These are phyloP conservation scores for Hydroisotoma schaefferi DNA, from an alignment of 2,888 invertebrate genomes.

Conservation along the genomic window DNA sequence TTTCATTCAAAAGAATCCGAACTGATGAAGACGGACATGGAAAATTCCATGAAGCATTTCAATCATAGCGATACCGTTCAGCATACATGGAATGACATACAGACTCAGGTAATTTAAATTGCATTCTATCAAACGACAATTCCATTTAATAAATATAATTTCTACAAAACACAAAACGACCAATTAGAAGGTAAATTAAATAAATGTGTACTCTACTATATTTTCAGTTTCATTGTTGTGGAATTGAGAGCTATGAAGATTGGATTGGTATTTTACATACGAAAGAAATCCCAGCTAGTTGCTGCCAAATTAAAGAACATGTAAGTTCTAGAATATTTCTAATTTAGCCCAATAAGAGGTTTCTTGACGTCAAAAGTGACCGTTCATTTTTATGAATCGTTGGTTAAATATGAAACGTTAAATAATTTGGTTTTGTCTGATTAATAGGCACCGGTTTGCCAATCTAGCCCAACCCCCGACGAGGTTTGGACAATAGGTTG, in stretches of 20 bases:
- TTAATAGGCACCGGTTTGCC: constrained; percentile 58
- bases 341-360: background rate
- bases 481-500: constrained; percentile 74
- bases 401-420: background rate
- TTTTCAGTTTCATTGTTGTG: constrained; percentile 74
- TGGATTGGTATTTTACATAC: constrained; percentile 58
- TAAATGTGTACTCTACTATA: constrained; percentile 4
- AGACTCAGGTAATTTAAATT: constrained; percentile 58
- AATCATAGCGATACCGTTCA: constrained; percentile 67
- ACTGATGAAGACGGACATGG: constrained; percentile 74
- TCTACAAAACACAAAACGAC: background rate
- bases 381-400: background rate
- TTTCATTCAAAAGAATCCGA: constrained; percentile 78
- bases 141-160: background rate
- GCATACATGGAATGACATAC: constrained; percentile 83
- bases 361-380: too few species aligned
- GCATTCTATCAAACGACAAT: background rate
- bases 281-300: constrained; percentile 48
- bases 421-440: background rate
- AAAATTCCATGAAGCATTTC: constrained; percentile 69
- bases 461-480: constrained; percentile 59
- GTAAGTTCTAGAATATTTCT: constrained; percentile 11
- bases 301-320: constrained; percentile 45
- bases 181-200: background rate
- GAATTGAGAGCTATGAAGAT: constrained; percentile 69